These are phyloP conservation scores for Melanostigma gelatinosum DNA, from an alignment of 2,113 vertebrate genomes.

Conservation along the genomic window DNA sequence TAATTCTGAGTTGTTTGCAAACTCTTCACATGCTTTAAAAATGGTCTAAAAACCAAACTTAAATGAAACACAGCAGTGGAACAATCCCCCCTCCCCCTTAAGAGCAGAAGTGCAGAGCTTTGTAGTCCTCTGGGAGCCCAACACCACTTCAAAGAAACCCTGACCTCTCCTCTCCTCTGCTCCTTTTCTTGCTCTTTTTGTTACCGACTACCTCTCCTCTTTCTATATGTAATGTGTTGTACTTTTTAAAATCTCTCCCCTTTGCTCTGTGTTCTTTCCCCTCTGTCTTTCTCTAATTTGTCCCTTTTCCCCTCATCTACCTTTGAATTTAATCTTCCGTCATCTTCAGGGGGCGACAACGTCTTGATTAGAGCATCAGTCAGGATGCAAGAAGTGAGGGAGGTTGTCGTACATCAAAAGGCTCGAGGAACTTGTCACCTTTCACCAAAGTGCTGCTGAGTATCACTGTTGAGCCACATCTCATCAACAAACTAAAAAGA, in stretches of 20 bases:
- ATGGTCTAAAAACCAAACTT: not conserved
- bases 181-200: not conserved
- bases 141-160: conserved; percentile 27
- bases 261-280: not conserved
- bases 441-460: not conserved
- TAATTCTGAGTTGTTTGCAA: not conserved
- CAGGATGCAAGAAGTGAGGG: not conserved
- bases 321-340: not conserved
- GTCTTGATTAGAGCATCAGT: not conserved
- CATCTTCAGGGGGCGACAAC: not conserved
- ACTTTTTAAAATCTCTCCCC: not conserved
- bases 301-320: not conserved
- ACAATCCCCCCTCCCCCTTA: not conserved
- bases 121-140: conserved; percentile 13
- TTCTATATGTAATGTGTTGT: not conserved
- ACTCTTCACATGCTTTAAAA: conserved; percentile 12
- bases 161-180: not conserved
- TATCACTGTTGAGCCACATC: not conserved
- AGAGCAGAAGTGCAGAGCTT: not conserved
- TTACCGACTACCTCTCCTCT: not conserved
- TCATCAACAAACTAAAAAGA: not conserved
- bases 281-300: not conserved
- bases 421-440: not conserved
- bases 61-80: not conserved
- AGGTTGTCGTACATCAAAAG: not conserved